Evolutionary conservation across 2,113 vertebrate genomes (phyloP).

Genomic region (Spilogale gracilis): DNA sequence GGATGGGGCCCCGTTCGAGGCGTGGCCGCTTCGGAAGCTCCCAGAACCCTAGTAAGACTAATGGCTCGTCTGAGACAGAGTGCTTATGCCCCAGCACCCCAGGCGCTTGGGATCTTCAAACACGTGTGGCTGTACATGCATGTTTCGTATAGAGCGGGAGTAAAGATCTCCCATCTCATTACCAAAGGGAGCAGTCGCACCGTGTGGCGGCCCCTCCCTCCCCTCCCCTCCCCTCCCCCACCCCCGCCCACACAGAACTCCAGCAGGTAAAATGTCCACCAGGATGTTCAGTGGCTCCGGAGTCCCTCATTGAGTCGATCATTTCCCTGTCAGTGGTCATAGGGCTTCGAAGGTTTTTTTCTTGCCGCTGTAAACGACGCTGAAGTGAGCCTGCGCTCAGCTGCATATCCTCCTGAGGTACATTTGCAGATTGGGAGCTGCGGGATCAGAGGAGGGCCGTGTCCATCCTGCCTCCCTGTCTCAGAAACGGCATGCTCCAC

Average conservation of each 20-base stretch:
- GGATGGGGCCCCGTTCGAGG: not conserved
- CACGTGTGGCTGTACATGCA: rapidly evolving
- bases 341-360: not conserved
- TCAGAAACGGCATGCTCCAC: not conserved
- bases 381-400: not conserved
- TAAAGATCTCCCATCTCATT: not conserved
- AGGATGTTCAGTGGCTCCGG: not conserved
- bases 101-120: not conserved
- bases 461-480: not conserved
- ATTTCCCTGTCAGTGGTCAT: not conserved
- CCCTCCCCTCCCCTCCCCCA: not conserved
- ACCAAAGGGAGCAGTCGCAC: not conserved
- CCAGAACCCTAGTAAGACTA: not conserved
- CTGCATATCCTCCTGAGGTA: not conserved
- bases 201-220: no score
- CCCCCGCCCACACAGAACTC: rapidly evolving
- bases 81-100: no score
- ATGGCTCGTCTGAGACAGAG: not conserved
- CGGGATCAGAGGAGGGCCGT: not conserved
- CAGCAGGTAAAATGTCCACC: rapidly evolving
- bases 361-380: not conserved
- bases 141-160: not conserved
- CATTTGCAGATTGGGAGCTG: not conserved
- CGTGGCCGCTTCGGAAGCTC: not conserved
- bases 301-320: not conserved